phyloP scores from a whole-genome alignment of 1,140 invertebrate genomes.

The Hyles euphorbiae region DNA sequence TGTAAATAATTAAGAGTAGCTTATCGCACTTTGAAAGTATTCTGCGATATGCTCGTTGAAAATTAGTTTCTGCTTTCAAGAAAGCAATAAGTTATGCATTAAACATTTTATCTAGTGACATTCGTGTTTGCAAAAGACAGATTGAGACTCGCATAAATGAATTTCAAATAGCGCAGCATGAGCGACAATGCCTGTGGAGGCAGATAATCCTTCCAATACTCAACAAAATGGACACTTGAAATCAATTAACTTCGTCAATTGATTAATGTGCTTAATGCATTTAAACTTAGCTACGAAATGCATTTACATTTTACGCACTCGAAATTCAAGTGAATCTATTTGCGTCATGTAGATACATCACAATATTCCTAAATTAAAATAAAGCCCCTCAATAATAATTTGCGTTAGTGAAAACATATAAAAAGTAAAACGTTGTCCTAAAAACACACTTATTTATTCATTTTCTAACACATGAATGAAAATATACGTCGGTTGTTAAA shows the following conservation, averaged over 20 bases:
- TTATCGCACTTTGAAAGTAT: too few species aligned
- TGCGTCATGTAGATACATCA: neutral
- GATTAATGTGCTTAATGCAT: slow-evolving; percentile 35
- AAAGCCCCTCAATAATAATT: neutral
- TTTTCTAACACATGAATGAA: slow-evolving; percentile 41
- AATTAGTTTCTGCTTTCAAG: too few species aligned
- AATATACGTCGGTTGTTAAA: slow-evolving; percentile 62
- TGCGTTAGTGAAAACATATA: neutral
- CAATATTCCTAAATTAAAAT: neutral
- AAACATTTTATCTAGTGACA: too few species aligned
- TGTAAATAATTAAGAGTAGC: too few species aligned
- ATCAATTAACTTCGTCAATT: slow-evolving; percentile 39
- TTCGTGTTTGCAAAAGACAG: too few species aligned
- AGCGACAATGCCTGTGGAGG: too few species aligned
- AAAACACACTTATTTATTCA: slow-evolving; percentile 51
- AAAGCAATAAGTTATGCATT: too few species aligned
- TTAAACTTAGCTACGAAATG: slow-evolving; percentile 10
- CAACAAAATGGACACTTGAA: slow-evolving; percentile 39
- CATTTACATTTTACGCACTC: neutral
- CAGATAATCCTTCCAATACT: slow-evolving; percentile 3
- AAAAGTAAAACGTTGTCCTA: slow-evolving; percentile 30
- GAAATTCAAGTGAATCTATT: too few species aligned
- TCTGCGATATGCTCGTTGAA: too few species aligned
- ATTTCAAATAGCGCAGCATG: too few species aligned
- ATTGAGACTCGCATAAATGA: too few species aligned